A percentile compares a stretch with the other conserved stretches of the same genome.
Conservation (phyloP, 1,140 invertebrate genomes). For the Saccostrea cuccullata region DNA sequence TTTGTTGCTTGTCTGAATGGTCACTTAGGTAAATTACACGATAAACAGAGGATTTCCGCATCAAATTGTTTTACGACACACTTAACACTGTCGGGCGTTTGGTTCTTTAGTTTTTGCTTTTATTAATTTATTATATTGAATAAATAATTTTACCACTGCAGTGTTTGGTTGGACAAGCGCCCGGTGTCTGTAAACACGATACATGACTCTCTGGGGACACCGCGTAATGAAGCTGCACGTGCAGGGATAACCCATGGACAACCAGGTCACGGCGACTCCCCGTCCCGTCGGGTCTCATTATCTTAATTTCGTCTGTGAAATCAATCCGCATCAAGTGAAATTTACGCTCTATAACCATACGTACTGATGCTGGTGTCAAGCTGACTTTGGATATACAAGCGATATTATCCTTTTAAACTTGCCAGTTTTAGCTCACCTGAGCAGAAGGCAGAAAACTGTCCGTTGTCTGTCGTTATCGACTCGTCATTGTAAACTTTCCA, state of each 20-base stretch:
- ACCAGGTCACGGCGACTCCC: neutral
- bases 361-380: neutral
- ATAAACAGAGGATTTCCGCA: neutral
- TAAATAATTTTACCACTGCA: neutral
- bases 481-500: no score
- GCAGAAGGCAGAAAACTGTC: no score
- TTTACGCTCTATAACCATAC: neutral
- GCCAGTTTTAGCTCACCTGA: neutral
- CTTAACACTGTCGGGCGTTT: neutral
- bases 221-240: constrained; percentile 14
- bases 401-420: no score
- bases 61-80: neutral
- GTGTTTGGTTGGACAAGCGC: neutral
- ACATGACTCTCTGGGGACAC: neutral
- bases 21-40: neutral
- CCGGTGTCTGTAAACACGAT: neutral
- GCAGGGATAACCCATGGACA: constrained; percentile 4
- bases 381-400: neutral
- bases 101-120: neutral
- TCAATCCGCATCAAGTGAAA: constrained; percentile 28
- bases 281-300: constrained; percentile 19
- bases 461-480: no score
- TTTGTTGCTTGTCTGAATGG: constrained; percentile 12
- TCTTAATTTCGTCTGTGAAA: constrained; percentile 4
- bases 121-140: neutral